Evolutionary conservation across 2,797 vertebrate genomes (phyloP).

Genomic region (Microcaecilia unicolor): DNA sequence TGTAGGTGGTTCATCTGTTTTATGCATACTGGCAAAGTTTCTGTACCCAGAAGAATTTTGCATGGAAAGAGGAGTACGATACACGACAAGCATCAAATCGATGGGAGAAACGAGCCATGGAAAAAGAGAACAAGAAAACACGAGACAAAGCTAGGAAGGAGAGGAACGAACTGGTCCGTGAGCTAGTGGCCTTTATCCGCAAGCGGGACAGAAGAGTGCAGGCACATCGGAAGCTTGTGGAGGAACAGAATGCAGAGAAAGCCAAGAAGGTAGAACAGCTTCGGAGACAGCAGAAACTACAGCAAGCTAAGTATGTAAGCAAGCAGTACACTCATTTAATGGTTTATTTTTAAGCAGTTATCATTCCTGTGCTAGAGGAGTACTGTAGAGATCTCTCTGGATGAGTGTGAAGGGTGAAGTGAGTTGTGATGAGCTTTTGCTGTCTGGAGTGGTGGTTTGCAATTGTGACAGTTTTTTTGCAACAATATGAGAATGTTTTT

Average conservation of each 20-base stretch:
- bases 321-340: too few relatives aligned
- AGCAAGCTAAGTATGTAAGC: conserved; percentile 80
- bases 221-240: conserved; percentile 82
- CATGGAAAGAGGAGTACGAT: conserved; percentile 95
- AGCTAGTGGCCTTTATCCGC: conserved; percentile 87
- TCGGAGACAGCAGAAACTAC: conserved; percentile 77
- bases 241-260: conserved; percentile 90
- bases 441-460: too few relatives aligned
- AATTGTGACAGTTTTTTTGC: too few relatives aligned
- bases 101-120: conserved; percentile 96
- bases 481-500: too few relatives aligned
- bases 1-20: conserved; percentile 85
- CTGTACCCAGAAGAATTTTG: conserved; percentile 84
- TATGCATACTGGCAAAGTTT: conserved; percentile 97
- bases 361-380: too few relatives aligned
- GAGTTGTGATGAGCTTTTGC: too few relatives aligned
- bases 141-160: conserved; percentile 86
- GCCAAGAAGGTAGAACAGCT: conserved; percentile 73
- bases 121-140: conserved; percentile 92
- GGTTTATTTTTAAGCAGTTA: too few relatives aligned
- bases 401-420: too few relatives aligned
- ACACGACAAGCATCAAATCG: conserved; percentile 88
- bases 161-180: conserved; percentile 79
- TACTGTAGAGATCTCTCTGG: too few relatives aligned
- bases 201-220: conserved; percentile 87